Conservation (phyloP, 2,113 vertebrate genomes). For the Otocyon megalotis region DNA sequence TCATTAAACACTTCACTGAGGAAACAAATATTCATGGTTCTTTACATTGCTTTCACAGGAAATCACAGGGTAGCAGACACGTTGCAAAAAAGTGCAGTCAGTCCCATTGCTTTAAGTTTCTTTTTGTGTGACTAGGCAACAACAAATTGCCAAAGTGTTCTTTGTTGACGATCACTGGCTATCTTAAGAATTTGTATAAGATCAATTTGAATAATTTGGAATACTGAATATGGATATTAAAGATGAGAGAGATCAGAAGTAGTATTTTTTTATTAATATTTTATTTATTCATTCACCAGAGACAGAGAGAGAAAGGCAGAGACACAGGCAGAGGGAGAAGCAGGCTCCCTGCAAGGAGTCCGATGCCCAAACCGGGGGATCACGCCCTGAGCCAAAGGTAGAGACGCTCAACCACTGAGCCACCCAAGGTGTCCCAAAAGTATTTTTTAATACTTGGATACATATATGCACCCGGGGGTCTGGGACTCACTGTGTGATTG, state of each 20-base stretch:
- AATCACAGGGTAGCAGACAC: neutral
- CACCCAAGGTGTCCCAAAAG: too few relatives aligned
- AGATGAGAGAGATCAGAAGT: neutral
- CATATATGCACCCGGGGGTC: accelerated
- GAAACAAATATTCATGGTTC: neutral
- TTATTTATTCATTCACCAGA: too few relatives aligned
- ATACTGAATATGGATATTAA: neutral
- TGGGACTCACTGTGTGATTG: neutral
- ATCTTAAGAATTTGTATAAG: neutral
- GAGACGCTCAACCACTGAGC: too few relatives aligned
- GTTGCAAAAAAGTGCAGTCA: neutral
- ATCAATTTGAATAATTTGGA: neutral
- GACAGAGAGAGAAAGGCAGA: too few relatives aligned
- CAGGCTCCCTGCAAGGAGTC: too few relatives aligned
- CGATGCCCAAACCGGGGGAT: too few relatives aligned
- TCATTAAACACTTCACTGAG: neutral
- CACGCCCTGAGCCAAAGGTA: too few relatives aligned
- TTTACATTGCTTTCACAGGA: neutral
- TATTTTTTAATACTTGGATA: neutral
- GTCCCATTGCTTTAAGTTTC: neutral
- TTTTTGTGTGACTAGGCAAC: neutral
- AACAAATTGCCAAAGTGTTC: neutral
- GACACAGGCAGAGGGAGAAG: too few relatives aligned
- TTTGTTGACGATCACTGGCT: neutral
- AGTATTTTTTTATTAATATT: too few relatives aligned